Percentiles rank a stretch among this genome's conserved stretches.
Evolutionary conservation across 2,113 vertebrate genomes (phyloP).

Genomic region (Empidonax traillii): DNA sequence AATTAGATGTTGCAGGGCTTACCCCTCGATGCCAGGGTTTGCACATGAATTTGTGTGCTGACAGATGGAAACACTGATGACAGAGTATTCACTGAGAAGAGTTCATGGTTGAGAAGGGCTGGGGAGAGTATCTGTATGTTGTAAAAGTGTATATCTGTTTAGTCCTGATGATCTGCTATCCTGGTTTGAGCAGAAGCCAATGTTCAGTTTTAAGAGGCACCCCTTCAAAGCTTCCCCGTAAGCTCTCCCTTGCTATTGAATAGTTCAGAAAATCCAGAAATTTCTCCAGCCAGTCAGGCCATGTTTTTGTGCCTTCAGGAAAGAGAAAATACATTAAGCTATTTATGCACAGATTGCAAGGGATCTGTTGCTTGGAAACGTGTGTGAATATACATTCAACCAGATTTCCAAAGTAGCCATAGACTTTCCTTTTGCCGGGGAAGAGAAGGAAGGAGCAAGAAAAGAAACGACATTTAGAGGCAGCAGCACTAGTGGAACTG

Average conservation of each 20-base stretch:
- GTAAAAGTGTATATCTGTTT: neutral
- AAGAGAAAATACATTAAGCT: neutral
- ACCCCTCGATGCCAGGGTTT: neutral
- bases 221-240: constrained; percentile 4
- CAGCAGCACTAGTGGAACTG: neutral
- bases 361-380: constrained; percentile 20
- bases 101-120: neutral
- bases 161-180: constrained; percentile 44
- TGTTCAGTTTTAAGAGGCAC: neutral
- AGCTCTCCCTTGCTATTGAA: neutral
- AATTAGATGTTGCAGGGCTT: neutral
- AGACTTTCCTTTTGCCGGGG: neutral
- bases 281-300: constrained; percentile 9
- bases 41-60: neutral
- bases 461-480: neutral
- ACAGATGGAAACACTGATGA: constrained; percentile 2
- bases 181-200: constrained; percentile 2
- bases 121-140: neutral
- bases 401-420: neutral
- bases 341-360: neutral
- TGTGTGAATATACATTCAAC: neutral
- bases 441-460: neutral
- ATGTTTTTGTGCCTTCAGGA: neutral
- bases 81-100: neutral
- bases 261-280: neutral